Percentiles rank a stretch among this genome's conserved stretches.
phyloP scores from a whole-genome alignment of 2,113 vertebrate genomes.

The Sialia sialis region DNA sequence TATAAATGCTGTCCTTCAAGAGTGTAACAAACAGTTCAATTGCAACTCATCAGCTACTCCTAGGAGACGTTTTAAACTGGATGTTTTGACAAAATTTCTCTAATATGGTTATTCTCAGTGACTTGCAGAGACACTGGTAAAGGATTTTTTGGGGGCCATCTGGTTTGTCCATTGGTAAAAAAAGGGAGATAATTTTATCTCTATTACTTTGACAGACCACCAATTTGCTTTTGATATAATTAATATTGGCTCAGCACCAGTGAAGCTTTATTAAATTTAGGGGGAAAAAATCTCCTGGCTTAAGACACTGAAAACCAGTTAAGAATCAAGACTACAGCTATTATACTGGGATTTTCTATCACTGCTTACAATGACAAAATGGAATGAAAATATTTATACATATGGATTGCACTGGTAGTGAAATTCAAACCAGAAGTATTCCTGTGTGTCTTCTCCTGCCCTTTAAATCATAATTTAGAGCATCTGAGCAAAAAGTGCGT shows the following conservation, averaged over 20 bases:
- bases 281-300: neutral
- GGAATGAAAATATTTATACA: neutral
- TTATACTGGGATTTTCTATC: neutral
- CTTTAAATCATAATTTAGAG: neutral
- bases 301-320: neutral
- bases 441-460: neutral
- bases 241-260: constrained; percentile 2
- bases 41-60: neutral
- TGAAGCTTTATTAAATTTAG: neutral
- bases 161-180: neutral
- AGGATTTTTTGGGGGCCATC: neutral
- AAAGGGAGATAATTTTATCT: neutral
- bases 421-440: constrained; percentile 2
- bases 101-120: neutral
- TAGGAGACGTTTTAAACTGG: neutral
- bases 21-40: neutral
- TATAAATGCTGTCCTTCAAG: constrained; percentile 2
- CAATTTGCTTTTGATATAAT: constrained; percentile 23
- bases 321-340: neutral
- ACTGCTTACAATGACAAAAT: neutral
- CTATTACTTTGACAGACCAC: constrained; percentile 5
- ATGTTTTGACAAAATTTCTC: constrained; percentile 40
- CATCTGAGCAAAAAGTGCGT: neutral
- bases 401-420: neutral
- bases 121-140: neutral